A percentile compares a stretch with the other conserved stretches of the same genome.
These are phyloP conservation scores for Gastrophryne carolinensis DNA, from an alignment of 2,797 vertebrate genomes.

Conservation along the genomic window DNA sequence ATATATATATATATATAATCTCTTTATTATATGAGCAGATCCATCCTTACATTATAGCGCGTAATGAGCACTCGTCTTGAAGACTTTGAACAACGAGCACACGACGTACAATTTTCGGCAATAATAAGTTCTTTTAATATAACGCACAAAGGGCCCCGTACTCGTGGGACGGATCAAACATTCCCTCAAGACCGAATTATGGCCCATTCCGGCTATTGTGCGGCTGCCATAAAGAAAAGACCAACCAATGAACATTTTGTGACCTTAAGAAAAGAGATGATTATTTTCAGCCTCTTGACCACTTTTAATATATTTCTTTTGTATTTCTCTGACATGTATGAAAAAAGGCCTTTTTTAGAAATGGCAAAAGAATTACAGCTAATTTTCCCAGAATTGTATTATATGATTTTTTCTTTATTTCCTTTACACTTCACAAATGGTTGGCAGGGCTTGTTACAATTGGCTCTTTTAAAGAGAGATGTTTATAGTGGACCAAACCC, in stretches of 20 bases:
- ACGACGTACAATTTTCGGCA: background rate
- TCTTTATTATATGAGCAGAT: background rate
- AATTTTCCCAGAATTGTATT: background rate
- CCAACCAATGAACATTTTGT: slow-evolving; percentile 19
- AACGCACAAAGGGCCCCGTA: slow-evolving; percentile 27
- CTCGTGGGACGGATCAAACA: slow-evolving; percentile 41
- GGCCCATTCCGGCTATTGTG: slow-evolving; percentile 32
- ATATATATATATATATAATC: background rate
- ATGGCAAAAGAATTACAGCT: background rate
- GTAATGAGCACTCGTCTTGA: background rate
- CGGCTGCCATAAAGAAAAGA: slow-evolving; percentile 12
- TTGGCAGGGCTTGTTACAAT: too few relatives aligned
- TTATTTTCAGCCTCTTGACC: slow-evolving; percentile 21
- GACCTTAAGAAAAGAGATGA: slow-evolving; percentile 12
- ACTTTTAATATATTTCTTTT: slow-evolving; percentile 6
- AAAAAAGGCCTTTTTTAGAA: background rate
- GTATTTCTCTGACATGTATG: background rate
- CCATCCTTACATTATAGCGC: background rate
- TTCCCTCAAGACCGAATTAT: slow-evolving; percentile 17
- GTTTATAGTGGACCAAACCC: too few relatives aligned
- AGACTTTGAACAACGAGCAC: slow-evolving; percentile 12
- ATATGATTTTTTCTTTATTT: background rate
- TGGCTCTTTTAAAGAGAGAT: too few relatives aligned
- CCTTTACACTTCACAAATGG: background rate
- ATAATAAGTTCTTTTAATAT: slow-evolving; percentile 48